These are phyloP conservation scores for Sylvilagus bachmani DNA, from an alignment of 2,113 vertebrate genomes.

Conservation along the genomic window DNA sequence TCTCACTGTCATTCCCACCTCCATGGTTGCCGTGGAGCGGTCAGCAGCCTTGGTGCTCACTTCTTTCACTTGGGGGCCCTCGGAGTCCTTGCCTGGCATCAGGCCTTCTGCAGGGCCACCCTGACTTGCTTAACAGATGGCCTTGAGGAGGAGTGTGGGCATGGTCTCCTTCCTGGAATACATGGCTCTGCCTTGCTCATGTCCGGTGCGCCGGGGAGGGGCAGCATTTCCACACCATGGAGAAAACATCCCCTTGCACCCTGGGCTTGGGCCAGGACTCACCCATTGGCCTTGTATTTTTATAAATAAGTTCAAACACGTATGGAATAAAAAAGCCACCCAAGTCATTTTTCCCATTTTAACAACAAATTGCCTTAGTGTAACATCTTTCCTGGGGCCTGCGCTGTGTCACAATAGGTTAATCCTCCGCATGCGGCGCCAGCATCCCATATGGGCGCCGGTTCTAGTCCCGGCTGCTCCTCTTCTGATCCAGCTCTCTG, in stretches of 20 bases:
- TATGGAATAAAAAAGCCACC: conserved; percentile 16
- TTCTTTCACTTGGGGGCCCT: neutral
- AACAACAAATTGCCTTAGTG: neutral
- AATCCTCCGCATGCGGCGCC: too few relatives aligned
- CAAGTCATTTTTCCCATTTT: conserved; percentile 29
- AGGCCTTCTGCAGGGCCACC: neutral
- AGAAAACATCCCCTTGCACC: neutral
- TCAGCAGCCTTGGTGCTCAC: neutral
- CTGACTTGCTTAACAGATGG: neutral
- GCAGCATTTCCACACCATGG: neutral
- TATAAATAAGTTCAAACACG: neutral
- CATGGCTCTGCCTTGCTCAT: neutral
- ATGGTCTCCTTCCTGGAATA: neutral
- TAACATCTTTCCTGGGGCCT: neutral
- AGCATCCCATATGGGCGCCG: too few relatives aligned
- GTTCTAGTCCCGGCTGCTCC: too few relatives aligned
- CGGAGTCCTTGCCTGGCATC: neutral
- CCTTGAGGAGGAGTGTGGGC: neutral
- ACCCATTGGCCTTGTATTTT: neutral
- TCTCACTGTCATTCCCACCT: neutral
- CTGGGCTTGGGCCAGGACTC: neutral
- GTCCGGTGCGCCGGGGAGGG: neutral
- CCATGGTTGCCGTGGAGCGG: neutral
- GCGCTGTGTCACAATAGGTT: too few relatives aligned
- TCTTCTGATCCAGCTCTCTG: too few relatives aligned